A percentile compares a stretch with the other conserved stretches of the same genome.
phyloP scores from a whole-genome alignment of 2,113 vertebrate species.

The Pseudorasbora parva region DNA sequence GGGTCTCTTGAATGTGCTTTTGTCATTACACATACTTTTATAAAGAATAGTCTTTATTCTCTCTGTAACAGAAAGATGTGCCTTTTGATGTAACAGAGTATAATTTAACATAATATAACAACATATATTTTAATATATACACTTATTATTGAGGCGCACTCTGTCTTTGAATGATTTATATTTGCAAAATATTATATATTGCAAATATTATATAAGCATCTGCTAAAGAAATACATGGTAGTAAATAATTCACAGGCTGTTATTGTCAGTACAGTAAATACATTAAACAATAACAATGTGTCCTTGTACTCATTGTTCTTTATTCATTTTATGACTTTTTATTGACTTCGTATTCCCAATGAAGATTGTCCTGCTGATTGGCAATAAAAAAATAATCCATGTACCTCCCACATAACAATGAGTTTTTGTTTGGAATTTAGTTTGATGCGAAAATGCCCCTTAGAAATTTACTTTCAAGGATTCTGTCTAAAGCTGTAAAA shows the following conservation, averaged over 20 bases:
- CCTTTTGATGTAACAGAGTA: background rate
- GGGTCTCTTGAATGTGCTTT: background rate
- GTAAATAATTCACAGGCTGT: background rate
- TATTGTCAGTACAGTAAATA: background rate
- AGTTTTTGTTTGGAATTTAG: too few species aligned
- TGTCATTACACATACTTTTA: too few species aligned
- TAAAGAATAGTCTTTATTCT: background rate
- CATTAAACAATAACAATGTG: background rate
- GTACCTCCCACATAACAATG: background rate
- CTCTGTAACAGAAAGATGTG: background rate
- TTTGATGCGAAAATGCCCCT: background rate
- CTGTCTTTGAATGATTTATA: background rate
- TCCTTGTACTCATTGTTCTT: background rate
- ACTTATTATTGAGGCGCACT: too few species aligned
- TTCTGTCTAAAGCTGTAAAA: background rate
- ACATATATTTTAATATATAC: background rate
- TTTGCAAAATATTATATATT: background rate
- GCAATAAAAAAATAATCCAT: background rate
- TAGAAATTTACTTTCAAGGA: background rate
- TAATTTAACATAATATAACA: background rate
- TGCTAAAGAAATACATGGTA: background rate
- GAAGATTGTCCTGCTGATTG: background rate
- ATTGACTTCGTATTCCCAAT: background rate
- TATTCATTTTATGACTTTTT: background rate
- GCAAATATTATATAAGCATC: background rate